phyloP scores from a whole-genome alignment of 2,888 invertebrate species.

The Chrysomela aeneicollis region DNA sequence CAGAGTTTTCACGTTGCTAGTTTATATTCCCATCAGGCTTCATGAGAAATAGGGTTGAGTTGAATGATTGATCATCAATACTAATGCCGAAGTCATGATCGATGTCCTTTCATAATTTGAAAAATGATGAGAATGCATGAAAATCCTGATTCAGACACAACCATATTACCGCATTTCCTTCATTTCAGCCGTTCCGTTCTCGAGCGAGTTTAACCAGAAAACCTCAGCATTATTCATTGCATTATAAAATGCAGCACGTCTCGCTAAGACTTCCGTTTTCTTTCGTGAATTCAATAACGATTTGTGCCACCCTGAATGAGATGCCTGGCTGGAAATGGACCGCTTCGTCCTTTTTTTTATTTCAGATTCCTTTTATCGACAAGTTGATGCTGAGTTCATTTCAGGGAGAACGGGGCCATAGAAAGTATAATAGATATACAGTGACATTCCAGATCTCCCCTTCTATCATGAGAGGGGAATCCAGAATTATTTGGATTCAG shows the following conservation, averaged over 20 bases:
- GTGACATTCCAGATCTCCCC: too few species aligned
- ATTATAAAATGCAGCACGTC: slow-evolving; percentile 28
- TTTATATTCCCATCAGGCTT: too few species aligned
- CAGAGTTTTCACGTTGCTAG: too few species aligned
- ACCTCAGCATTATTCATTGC: slow-evolving; percentile 26
- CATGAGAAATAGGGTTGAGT: not conserved
- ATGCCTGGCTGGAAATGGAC: not conserved
- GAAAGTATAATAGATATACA: too few species aligned
- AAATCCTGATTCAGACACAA: not conserved
- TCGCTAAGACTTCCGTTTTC: slow-evolving; percentile 22
- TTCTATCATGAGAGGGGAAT: too few species aligned
- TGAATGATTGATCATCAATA: not conserved
- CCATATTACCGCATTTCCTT: slow-evolving; percentile 4
- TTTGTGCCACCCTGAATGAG: slow-evolving; percentile 14
- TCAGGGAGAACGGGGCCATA: too few species aligned
- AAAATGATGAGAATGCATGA: not conserved
- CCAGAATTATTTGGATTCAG: too few species aligned
- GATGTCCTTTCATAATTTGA: not conserved
- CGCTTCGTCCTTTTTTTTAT: not conserved
- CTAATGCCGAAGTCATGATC: not conserved
- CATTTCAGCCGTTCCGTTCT: slow-evolving; percentile 5
- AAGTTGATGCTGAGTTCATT: too few species aligned
- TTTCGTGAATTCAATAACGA: slow-evolving; percentile 18
- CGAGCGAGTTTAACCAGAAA: slow-evolving; percentile 16
- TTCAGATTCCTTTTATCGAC: not conserved